Evolutionary conservation across 1,140 invertebrate species (phyloP), one percentile per base, ranked within the genome.

Genomic region (Camponotus floridanus): DNA sequence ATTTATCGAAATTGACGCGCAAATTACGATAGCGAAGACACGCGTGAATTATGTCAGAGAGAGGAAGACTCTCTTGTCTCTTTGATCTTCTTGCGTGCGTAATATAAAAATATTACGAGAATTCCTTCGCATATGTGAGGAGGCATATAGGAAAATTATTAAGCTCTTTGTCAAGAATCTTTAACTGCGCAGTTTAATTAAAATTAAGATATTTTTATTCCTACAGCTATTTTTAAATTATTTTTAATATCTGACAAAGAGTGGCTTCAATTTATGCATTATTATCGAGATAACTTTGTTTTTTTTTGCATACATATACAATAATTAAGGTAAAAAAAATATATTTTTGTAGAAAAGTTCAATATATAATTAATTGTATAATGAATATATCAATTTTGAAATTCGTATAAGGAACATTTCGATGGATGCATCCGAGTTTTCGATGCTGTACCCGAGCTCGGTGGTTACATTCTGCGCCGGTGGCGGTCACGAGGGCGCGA

Each of bases 401-500:
- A 83, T 45, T 73, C 7, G 36, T 67, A 26, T 39, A 59, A 42
- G 13, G 36, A 57, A 74, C 39, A 73, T 70, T 59, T 61, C 45
- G 26, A 31, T 21, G 64, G 87, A 86, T 70, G 87, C 73, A 33
- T 74, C 57, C 33, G 26, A 59, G 76, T 76, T 86, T 51, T 86
- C 80, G 65, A 67, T 36, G 62, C 61, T 57, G 61, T 8, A 36
- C 18, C 45, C 55, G 67, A 61, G 62, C 65, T 67, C 76, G 65
- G 64, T 71, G 48, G 62, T 83, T 91, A 91, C 91, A 93, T 94
- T 94, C 91, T 91, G 86, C 88, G 90, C 91, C 86, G 86, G 88
- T 92, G 89, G 89, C 92, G 91, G 91, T 93, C 93, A 93, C 92
- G 93, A 94, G 92, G 91, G 93, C 91, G 92, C 92, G 91, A 94